phyloP scores from a whole-genome alignment of 2,888 invertebrate genomes.

The Orthonychiurus folsomi region DNA sequence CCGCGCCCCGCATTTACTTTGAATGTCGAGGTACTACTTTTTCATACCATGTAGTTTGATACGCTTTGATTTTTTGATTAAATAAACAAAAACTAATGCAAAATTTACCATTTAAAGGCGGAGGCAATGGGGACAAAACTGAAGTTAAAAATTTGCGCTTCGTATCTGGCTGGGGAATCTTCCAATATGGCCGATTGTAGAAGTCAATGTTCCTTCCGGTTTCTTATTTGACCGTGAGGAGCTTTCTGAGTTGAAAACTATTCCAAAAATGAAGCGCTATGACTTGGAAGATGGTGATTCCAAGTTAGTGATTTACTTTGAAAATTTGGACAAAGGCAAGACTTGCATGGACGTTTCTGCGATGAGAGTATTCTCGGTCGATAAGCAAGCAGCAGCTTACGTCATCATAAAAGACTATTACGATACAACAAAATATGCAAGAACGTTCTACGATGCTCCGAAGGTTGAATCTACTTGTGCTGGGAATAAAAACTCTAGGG shows the following conservation, averaged over 20 bases:
- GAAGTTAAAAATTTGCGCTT: slow-evolving; percentile 17
- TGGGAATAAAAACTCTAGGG: too few relatives aligned
- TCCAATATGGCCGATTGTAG: slow-evolving; percentile 86
- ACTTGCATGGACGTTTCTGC: slow-evolving; percentile 71
- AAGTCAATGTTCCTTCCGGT: slow-evolving; percentile 81
- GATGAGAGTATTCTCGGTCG: slow-evolving; percentile 70
- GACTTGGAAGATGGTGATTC: slow-evolving; percentile 61
- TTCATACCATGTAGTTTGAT: too few relatives aligned
- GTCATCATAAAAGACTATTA: slow-evolving; percentile 83
- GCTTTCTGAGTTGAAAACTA: slow-evolving; percentile 40
- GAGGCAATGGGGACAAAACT: too few relatives aligned
- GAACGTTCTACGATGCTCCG: slow-evolving; percentile 62
- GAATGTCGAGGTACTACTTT: slow-evolving; percentile 15
- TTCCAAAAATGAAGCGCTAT: slow-evolving; percentile 51
- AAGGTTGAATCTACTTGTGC: neutral
- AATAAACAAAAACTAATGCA: too few relatives aligned
- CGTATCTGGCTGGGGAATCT: slow-evolving; percentile 8
- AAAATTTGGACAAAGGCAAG: slow-evolving; percentile 52
- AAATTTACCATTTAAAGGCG: too few relatives aligned
- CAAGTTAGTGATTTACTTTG: slow-evolving; percentile 61
- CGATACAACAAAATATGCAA: slow-evolving; percentile 64
- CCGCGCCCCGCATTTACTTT: slow-evolving; percentile 17
- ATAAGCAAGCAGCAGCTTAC: slow-evolving; percentile 72
- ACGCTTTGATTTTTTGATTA: too few relatives aligned
- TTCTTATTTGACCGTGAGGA: slow-evolving; percentile 64